Evolutionary conservation across 2,113 vertebrate species (phyloP).

Genomic region (Pogona vitticeps): DNA sequence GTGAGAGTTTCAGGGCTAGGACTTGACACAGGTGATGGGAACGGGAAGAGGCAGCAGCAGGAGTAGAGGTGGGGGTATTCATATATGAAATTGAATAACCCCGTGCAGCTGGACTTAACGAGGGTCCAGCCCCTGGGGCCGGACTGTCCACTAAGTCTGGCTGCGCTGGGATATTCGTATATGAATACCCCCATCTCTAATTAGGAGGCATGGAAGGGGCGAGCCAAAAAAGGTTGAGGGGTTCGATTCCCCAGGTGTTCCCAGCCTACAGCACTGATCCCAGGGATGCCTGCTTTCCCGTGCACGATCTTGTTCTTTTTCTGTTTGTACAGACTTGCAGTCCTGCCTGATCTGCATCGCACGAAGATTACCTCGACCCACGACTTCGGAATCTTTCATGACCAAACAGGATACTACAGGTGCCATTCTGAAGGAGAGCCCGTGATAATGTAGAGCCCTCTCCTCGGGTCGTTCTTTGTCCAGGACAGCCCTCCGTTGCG

Average conservation of each 20-base stretch:
- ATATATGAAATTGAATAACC: too few species aligned
- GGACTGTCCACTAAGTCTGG: too few species aligned
- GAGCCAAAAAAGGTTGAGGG: not conserved
- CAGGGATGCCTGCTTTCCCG: not conserved
- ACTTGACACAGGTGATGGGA: too few species aligned
- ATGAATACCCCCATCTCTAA: not conserved
- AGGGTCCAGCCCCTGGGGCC: too few species aligned
- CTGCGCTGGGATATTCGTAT: too few species aligned
- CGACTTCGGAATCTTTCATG: slow-evolving; percentile 89
- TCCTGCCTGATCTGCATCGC: slow-evolving; percentile 94
- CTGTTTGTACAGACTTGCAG: slow-evolving; percentile 84
- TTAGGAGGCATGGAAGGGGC: not conserved
- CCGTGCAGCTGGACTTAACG: too few species aligned
- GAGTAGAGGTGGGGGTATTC: too few species aligned
- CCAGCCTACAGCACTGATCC: too few species aligned
- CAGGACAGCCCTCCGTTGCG: not conserved
- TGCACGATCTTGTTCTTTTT: not conserved
- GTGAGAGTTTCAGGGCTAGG: too few species aligned
- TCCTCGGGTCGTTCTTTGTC: not conserved
- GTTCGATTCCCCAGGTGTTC: too few species aligned
- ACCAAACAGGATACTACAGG: slow-evolving; percentile 97
- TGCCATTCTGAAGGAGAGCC: slow-evolving; percentile 57
- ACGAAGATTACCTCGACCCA: slow-evolving; percentile 84
- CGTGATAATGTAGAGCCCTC: not conserved
- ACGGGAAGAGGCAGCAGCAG: too few species aligned